phyloP scores from a whole-genome alignment of 2,113 vertebrate genomes.

The Progne subis region DNA sequence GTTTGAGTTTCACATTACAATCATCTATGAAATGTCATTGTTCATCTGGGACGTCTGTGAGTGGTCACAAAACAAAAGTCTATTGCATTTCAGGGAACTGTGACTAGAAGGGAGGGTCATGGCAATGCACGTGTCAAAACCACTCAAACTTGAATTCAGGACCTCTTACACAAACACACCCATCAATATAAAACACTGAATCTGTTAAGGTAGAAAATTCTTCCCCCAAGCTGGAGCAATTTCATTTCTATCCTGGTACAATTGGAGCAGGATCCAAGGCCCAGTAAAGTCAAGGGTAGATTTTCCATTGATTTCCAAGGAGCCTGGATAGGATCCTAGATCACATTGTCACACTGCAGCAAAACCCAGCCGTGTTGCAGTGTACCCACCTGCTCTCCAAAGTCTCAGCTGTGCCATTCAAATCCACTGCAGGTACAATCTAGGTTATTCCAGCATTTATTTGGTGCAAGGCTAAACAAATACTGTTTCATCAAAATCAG shows the following conservation, averaged over 20 bases:
- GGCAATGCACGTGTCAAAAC: not conserved
- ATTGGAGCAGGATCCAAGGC: not conserved
- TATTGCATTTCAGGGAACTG: not conserved
- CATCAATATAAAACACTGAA: not conserved
- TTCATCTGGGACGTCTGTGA: not conserved
- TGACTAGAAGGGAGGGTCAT: not conserved
- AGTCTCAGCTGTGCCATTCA: not conserved
- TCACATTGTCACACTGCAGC: conserved; percentile 4
- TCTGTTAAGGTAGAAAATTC: not conserved
- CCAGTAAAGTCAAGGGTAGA: conserved; percentile 51
- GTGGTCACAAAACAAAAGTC: not conserved
- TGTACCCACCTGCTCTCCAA: not conserved
- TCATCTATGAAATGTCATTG: not conserved
- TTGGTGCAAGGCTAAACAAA: not conserved
- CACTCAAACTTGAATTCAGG: not conserved
- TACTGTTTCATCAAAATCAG: not conserved
- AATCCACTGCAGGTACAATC: not conserved
- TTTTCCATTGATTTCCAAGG: conserved; percentile 48
- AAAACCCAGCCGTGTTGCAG: conserved; percentile 33
- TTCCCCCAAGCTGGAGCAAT: not conserved
- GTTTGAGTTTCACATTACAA: not conserved
- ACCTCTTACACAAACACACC: not conserved
- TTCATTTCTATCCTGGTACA: conserved; percentile 23
- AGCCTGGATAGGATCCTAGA: conserved; percentile 33
- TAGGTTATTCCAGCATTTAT: not conserved